Percentiles rank a stretch among this genome's conserved stretches.
phyloP scores from a whole-genome alignment of 2,888 invertebrate species.

The Macropis europaea region DNA sequence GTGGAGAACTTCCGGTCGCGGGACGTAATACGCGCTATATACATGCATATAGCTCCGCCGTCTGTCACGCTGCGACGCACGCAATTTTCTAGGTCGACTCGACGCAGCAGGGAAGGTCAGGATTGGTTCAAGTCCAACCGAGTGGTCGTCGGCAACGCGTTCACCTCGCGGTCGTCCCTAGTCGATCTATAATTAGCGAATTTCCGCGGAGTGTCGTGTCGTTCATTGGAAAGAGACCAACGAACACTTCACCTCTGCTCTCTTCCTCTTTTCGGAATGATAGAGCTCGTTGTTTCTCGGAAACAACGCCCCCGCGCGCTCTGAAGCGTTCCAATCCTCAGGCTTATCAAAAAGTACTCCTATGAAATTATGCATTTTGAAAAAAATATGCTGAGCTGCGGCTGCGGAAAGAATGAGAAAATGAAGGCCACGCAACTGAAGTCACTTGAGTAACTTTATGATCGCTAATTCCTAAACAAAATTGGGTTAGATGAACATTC shows the following conservation, averaged over 20 bases:
- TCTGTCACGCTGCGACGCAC: slow-evolving; percentile 53
- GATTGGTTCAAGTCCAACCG: slow-evolving; percentile 78
- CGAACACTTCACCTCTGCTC: background rate
- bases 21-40: slow-evolving; percentile 39
- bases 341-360: too few species aligned
- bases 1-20: slow-evolving; percentile 32
- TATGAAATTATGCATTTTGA: too few species aligned
- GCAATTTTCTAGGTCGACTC: slow-evolving; percentile 75
- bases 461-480: too few species aligned
- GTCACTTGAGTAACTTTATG: too few species aligned
- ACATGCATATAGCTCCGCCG: slow-evolving; percentile 53
- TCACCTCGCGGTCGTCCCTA: slow-evolving; percentile 43
- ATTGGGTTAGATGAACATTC: too few species aligned
- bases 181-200: slow-evolving; percentile 74
- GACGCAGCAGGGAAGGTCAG: slow-evolving; percentile 76
- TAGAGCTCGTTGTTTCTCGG: background rate
- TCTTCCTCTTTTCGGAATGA: background rate
- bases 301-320: too few species aligned
- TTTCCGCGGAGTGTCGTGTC: slow-evolving; percentile 59
- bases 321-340: too few species aligned
- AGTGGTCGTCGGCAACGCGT: slow-evolving; percentile 61
- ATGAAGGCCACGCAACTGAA: too few species aligned
- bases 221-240: slow-evolving; percentile 28
- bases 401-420: too few species aligned
- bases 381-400: too few species aligned